Percentiles rank a stretch among this genome's conserved stretches.
phyloP scores from a whole-genome alignment of 1,140 invertebrate species.

The Dreissena polymorpha region DNA sequence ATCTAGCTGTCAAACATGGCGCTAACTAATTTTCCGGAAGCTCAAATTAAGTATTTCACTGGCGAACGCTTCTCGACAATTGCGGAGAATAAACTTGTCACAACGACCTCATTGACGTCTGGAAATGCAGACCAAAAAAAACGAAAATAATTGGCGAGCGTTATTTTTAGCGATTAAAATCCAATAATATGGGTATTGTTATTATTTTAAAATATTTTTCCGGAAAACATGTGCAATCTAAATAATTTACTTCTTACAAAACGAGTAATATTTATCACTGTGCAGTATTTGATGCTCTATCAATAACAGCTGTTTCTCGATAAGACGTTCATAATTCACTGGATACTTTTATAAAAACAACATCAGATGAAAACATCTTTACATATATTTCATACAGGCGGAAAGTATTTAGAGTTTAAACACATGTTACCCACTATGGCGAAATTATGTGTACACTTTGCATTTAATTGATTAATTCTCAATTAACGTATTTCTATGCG shows the following conservation, averaged over 20 bases:
- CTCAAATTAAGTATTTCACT: slow-evolving; percentile 15
- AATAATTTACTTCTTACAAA: no score
- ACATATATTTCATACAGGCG: no score
- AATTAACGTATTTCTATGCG: neutral
- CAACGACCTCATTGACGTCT: neutral
- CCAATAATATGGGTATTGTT: neutral
- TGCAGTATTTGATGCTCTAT: no score
- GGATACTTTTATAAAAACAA: no score
- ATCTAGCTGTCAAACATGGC: slow-evolving; percentile 33
- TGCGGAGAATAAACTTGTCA: slow-evolving; percentile 31
- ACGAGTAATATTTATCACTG: no score
- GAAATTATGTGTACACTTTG: neutral
- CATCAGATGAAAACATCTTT: no score
- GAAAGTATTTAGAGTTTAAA: no score
- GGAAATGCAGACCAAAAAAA: no score
- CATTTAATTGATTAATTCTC: neutral
- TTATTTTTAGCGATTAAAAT: neutral
- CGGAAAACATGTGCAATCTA: no score
- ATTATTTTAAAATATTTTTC: neutral
- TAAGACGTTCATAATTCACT: no score
- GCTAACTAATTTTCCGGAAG: slow-evolving; percentile 25
- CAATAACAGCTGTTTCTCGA: no score
- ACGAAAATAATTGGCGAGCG: slow-evolving; percentile 20
- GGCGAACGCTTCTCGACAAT: slow-evolving; percentile 1
- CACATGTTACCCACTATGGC: neutral